These are phyloP conservation scores for Acronicta leporina DNA, from an alignment of 2,888 invertebrate species.

Conservation along the genomic window DNA sequence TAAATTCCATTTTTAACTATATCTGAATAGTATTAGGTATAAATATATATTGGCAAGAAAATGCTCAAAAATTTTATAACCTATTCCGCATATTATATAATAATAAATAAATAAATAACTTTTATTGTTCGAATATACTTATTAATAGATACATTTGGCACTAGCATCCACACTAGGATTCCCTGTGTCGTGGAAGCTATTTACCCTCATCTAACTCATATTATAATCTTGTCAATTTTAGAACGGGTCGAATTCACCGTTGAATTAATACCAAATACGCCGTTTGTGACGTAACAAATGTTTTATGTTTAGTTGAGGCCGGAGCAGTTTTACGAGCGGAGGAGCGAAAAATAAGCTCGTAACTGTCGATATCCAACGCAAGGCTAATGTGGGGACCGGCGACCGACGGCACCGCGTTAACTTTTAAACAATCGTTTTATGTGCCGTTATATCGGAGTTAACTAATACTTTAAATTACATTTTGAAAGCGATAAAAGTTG, in stretches of 20 bases:
- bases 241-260: neutral
- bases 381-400: neutral
- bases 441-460: neutral
- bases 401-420: neutral
- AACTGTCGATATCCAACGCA: neutral
- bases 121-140: no score
- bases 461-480: neutral
- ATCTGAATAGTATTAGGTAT: no score
- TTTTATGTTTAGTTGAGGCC: neutral
- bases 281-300: neutral
- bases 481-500: neutral
- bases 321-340: neutral
- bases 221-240: neutral
- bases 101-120: no score
- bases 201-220: no score
- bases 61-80: no score
- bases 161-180: no score
- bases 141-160: no score
- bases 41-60: no score
- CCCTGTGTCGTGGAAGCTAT: no score
- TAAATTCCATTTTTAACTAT: no score
- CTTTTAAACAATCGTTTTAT: conserved; percentile 1
- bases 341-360: neutral
- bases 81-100: no score
- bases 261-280: neutral